Base-by-base conservation (phyloP, 2,888 invertebrate genomes). In the Pollenia amentaria region DNA sequence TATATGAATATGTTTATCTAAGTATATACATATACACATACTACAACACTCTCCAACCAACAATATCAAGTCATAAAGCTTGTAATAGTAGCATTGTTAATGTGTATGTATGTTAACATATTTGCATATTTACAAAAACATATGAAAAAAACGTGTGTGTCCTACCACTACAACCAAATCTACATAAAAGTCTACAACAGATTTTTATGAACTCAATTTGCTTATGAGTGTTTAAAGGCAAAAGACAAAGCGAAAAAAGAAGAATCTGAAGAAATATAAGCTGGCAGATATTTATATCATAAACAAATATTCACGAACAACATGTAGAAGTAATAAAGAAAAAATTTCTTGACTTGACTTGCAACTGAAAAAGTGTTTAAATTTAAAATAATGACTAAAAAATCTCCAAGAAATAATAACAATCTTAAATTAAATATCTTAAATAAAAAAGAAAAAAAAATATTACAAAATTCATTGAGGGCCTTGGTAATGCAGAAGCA, bases 161-260 rank as follows among this genome's bases (percentile, higher is more conserved):
- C 51, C 38, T n/a, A 72, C 53, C 42, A 70, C 11, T 29, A 29
- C 18, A 53, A 64, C 55, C 16, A 69, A 57, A 60, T 57, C 48
- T 78, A 18, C 29, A 79, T 75, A 46, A 80, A 79, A 67, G 79
- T 80, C 79, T 84, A 57, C 57, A 72, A 55, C 80, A 78, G 75
- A 80, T 85, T 87, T 83, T 88, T 88, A 88, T 87, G 88, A 88
- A 87, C 85, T 83, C 88, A 88, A 88, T 88, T 88, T 87, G 85
- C 78, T 87, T 88, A 87, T 83, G 83, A 86, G 84, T 21, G 60
- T 84, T 75, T 65, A 72, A 75, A 81, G 65, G 38, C 67, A 81
- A 62, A 42, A 11, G 67, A 64, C 6, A 72, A 67, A 51, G 42
- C 67, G 44, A 55, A 62, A 55, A 53, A n/a, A 21, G 46, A 62